A percentile compares a stretch with the other conserved stretches of the same genome.
Evolutionary conservation across 2,888 invertebrate species (phyloP).

Genomic region (Sesia bembeciformis): DNA sequence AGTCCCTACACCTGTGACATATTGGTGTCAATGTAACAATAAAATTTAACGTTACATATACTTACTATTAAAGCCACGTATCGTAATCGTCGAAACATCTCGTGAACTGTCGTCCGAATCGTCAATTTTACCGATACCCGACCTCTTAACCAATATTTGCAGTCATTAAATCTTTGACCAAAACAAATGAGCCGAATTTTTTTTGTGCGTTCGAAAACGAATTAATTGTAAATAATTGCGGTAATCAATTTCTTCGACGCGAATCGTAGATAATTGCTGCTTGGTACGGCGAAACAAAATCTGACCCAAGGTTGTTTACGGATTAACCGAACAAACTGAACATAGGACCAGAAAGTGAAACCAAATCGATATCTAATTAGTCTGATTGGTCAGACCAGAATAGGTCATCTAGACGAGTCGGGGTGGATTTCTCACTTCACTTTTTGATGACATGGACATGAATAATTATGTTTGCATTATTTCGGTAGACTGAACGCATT

Average conservation of each 20-base stretch:
- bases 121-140: slow-evolving; percentile 50
- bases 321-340: slow-evolving; percentile 22
- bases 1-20: slow-evolving; percentile 37
- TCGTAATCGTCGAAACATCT: slow-evolving; percentile 17
- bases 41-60: slow-evolving; percentile 46
- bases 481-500: slow-evolving; percentile 33
- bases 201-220: slow-evolving; percentile 18
- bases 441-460: slow-evolving; percentile 45
- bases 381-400: slow-evolving; percentile 42
- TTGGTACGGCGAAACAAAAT: slow-evolving; percentile 26
- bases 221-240: slow-evolving; percentile 23
- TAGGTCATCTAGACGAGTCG: slow-evolving; percentile 44
- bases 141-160: slow-evolving; percentile 61
- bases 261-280: slow-evolving; percentile 11
- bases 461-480: slow-evolving; percentile 48
- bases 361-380: slow-evolving; percentile 48
- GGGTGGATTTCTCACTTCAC: slow-evolving; percentile 35
- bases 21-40: slow-evolving; percentile 67
- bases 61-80: slow-evolving; percentile 39
- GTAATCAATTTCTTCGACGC: slow-evolving; percentile 11
- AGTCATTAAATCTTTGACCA: slow-evolving; percentile 38
- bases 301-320: slow-evolving; percentile 40
- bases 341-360: slow-evolving; percentile 52
- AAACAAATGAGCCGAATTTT: slow-evolving; percentile 30
- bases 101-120: slow-evolving; percentile 20